Conservation (phyloP, 2,888 invertebrate species). For the Pollenia angustigena region DNA sequence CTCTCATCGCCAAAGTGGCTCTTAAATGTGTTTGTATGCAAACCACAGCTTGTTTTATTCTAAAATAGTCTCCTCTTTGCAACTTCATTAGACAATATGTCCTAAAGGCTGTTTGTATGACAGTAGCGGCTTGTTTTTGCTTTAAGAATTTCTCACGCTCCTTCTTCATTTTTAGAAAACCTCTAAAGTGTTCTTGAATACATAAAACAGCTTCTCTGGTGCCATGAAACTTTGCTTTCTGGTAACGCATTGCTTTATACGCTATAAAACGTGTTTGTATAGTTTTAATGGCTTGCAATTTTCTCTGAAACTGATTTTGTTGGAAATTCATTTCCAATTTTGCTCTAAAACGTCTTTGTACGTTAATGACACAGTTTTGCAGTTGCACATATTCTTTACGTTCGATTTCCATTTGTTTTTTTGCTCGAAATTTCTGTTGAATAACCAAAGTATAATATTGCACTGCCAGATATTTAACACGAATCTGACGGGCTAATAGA, state of each 20-base stretch:
- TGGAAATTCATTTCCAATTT: conserved; percentile 75
- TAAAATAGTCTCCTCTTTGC: conserved; percentile 40
- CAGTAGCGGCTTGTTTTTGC: conserved; percentile 72
- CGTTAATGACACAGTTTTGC: conserved; percentile 74
- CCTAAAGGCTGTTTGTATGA: conserved; percentile 57
- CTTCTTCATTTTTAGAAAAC: conserved; percentile 74
- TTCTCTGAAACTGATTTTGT: conserved; percentile 73
- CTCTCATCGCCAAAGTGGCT: conserved; percentile 80
- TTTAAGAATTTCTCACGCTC: conserved; percentile 71
- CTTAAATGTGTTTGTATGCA: conserved; percentile 80
- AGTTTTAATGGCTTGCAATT: conserved; percentile 80
- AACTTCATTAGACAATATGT: conserved; percentile 52
- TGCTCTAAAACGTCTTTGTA: conserved; percentile 83
- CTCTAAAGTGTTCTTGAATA: conserved; percentile 83
- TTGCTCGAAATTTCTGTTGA: conserved; percentile 80
- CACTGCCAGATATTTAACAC: conserved; percentile 78
- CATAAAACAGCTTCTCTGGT: conserved; percentile 78
- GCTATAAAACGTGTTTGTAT: conserved; percentile 80
- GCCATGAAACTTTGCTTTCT: conserved; percentile 79
- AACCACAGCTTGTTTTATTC: conserved; percentile 57
- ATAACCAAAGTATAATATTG: conserved; percentile 77
- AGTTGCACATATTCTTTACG: conserved; percentile 75
- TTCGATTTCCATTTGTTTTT: conserved; percentile 77
- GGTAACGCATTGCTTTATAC: conserved; percentile 78
- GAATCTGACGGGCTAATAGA: conserved; percentile 75